Percentiles rank a stretch among this genome's conserved stretches.
phyloP scores from a whole-genome alignment of 2,888 invertebrate genomes.

The Ophion ellenae region DNA sequence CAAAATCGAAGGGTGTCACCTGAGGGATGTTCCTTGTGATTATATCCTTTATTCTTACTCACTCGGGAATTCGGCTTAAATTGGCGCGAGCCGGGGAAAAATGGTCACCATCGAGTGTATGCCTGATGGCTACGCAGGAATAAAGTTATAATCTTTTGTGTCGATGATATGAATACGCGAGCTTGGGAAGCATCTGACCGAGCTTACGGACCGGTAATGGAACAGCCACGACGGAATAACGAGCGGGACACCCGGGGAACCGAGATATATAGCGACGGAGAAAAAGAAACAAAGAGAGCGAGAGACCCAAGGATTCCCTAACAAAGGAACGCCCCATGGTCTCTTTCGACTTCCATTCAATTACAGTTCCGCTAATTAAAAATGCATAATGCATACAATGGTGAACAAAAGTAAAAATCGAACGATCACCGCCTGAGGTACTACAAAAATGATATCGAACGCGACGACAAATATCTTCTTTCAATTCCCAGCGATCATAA shows the following conservation, averaged over 20 bases:
- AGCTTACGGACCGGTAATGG: conserved; percentile 55
- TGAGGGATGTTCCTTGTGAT: too few relatives aligned
- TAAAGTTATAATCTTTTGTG: conserved; percentile 55
- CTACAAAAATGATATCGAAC: conserved; percentile 14
- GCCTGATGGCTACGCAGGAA: background rate
- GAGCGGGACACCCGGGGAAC: conserved; percentile 26
- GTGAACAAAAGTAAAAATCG: conserved; percentile 24
- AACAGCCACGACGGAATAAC: conserved; percentile 43
- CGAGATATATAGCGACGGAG: background rate
- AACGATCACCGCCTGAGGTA: conserved; percentile 17
- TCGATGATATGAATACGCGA: conserved; percentile 49
- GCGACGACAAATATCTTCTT: background rate
- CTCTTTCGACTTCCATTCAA: conserved; percentile 66
- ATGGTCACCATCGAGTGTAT: background rate
- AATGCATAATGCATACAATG: conserved; percentile 64
- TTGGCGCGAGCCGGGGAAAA: background rate
- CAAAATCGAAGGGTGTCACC: too few relatives aligned
- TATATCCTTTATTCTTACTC: background rate
- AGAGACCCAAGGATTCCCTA: conserved; percentile 31
- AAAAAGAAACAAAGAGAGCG: background rate
- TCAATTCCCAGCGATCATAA: conserved; percentile 6
- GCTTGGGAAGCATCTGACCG: conserved; percentile 29
- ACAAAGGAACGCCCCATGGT: conserved; percentile 33
- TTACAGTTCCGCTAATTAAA: conserved; percentile 77
- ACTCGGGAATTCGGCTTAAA: background rate